Base-by-base conservation (phyloP, 2,888 invertebrate species). In the Coleophora flavipennella region DNA sequence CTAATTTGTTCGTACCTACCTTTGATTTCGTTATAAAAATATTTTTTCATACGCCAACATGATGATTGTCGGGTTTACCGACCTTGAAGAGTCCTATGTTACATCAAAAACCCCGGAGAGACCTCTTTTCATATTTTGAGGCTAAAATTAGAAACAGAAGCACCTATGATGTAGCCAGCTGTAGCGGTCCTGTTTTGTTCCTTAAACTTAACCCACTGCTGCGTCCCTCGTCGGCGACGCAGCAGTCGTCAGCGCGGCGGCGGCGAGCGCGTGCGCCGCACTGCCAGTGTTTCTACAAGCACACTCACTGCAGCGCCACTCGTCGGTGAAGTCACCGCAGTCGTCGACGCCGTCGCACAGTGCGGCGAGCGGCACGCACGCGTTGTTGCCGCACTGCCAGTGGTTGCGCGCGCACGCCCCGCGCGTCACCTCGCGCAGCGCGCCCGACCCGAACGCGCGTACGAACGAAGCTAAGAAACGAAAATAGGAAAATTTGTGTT, bases 321-420 rank as follows among this genome's bases (percentile, higher is more conserved):
- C 88, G 70, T 88, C 88, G 50, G 87, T 87, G 67, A 74, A 89
- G 76, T 91, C 90, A 20, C 90, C 92, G 71, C 94, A 94, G 67
- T 90, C 87, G 64, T 92, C 88, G 51, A 79, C 80, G 11, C 91
- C 91, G 80, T 95, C 89, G 67, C 95, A 95, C 2, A 92, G 73
- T 48, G 88, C 70, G 31, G 76, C 75, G 33, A 78, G 85, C 51
- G 89, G 85, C 47, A 95, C 89, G 73, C 95, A 96, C 1, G 90
- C 89, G 8, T 88, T 88, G 65, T 91, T 92, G 43, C 84, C 86
- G 77, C 93, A 94, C 53, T 86, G 85, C 79, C 90, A 92, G 70
- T 86, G 76, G 35, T 77, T 86, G 38, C 79, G 83, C 31, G 51
- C 66, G 62, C 79, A 75, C 41, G 43, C 47, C 10, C 55, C 50